Conservation (phyloP, 2,113 vertebrate genomes). For the Mus spicilegus region DNA sequence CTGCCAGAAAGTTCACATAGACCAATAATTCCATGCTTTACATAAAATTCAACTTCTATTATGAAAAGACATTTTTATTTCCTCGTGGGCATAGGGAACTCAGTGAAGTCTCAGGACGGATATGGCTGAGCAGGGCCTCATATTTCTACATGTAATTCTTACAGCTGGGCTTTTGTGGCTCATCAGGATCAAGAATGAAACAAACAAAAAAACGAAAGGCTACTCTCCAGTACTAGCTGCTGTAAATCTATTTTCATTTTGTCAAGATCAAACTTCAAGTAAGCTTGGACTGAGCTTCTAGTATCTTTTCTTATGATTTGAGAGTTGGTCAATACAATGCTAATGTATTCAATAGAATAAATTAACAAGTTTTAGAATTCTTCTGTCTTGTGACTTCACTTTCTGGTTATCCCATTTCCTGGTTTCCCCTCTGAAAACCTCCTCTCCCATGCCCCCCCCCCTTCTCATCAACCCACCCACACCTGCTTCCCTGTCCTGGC, state of each 20-base stretch:
- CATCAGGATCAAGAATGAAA: neutral
- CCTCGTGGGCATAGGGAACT: neutral
- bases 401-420: too few species aligned
- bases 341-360: neutral
- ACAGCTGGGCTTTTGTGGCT: rapidly evolving
- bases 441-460: too few species aligned
- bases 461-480: too few species aligned
- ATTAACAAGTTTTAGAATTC: neutral
- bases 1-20: neutral
- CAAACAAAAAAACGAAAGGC: neutral
- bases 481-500: too few species aligned
- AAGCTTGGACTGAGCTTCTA: neutral
- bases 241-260: neutral
- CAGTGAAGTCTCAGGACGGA: neutral
- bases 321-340: neutral
- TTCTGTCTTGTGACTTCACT: too few species aligned
- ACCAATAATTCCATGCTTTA: neutral
- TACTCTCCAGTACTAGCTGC: neutral
- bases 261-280: neutral
- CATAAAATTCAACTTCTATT: neutral
- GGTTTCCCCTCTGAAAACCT: too few species aligned
- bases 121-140: neutral
- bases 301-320: neutral
- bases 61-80: neutral
- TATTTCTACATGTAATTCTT: neutral